A percentile compares a stretch with the other conserved stretches of the same genome.
Conservation (phyloP, 2,113 vertebrate genomes). For the Sisor rabdophorus region DNA sequence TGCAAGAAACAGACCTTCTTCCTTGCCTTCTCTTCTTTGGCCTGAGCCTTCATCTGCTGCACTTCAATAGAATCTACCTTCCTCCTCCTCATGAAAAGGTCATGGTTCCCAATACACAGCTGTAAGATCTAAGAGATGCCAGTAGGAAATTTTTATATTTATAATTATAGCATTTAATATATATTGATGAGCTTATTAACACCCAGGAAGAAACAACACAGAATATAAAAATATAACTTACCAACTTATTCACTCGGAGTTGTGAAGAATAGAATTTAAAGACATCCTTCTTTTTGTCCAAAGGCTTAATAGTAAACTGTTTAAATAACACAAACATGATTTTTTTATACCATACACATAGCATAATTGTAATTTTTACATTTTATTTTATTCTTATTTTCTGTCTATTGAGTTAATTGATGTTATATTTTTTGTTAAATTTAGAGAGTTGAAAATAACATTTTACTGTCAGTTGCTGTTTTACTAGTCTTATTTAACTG, state of each 20-base stretch:
- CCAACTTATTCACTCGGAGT: slow-evolving; percentile 86
- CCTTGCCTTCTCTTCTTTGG: slow-evolving; percentile 85
- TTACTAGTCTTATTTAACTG: no score
- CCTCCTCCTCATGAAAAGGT: slow-evolving; percentile 86
- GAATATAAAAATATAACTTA: slow-evolving; percentile 54
- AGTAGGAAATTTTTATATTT: neutral
- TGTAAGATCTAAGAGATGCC: slow-evolving; percentile 72
- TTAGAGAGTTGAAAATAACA: no score
- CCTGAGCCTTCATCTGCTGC: slow-evolving; percentile 90
- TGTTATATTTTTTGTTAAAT: no score
- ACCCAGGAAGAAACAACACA: neutral
- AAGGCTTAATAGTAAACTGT: slow-evolving; percentile 86
- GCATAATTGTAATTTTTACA: no score
- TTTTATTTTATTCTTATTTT: no score
- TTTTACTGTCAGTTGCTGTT: no score
- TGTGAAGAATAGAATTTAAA: slow-evolving; percentile 92
- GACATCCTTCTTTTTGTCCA: slow-evolving; percentile 89
- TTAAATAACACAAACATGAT: slow-evolving; percentile 20
- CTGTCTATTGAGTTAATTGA: no score
- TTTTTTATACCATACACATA: neutral
- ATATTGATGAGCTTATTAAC: neutral
- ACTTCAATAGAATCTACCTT: slow-evolving; percentile 89
- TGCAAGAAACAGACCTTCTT: slow-evolving; percentile 73
- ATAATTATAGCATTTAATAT: no score
- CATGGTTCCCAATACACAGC: slow-evolving; percentile 86